Conservation (phyloP, 2,113 vertebrate genomes). For the Vidua chalybeata region DNA sequence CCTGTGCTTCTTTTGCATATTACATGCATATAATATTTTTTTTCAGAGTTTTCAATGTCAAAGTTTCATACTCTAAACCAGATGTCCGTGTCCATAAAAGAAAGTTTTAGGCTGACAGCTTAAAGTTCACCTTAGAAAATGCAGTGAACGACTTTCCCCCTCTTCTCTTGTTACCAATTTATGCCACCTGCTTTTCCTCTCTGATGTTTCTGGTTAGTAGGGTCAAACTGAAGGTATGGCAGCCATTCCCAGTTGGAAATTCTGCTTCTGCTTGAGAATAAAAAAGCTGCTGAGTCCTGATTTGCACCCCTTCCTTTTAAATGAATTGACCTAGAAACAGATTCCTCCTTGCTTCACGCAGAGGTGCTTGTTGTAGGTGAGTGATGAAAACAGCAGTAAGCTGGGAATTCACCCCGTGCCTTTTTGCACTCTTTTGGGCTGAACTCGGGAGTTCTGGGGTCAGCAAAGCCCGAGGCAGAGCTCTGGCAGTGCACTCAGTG, state of each 20-base stretch:
- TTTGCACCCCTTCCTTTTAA: not conserved
- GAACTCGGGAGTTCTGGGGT: not conserved
- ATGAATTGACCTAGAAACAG: not conserved
- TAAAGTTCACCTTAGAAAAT: not conserved
- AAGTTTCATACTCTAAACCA: not conserved
- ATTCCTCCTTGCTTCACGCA: not conserved
- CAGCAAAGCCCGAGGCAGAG: not conserved
- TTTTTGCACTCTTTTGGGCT: not conserved
- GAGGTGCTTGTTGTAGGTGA: accelerated
- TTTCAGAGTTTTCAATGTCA: not conserved
- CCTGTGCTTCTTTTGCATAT: not conserved
- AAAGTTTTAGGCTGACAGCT: not conserved
- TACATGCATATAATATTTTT: not conserved
- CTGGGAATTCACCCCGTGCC: not conserved
- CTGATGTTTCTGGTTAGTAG: not conserved
- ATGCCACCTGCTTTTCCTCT: not conserved
- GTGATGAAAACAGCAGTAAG: not conserved
- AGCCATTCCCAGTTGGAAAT: not conserved
- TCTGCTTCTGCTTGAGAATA: not conserved
- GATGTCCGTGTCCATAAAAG: not conserved
- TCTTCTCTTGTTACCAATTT: not conserved
- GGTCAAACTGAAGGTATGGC: not conserved
- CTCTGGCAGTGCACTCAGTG: not conserved
- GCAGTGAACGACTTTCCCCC: not conserved
- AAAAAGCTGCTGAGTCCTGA: not conserved